Base-by-base conservation (phyloP, 1,140 invertebrate genomes). In the Platyscapa corneri region DNA sequence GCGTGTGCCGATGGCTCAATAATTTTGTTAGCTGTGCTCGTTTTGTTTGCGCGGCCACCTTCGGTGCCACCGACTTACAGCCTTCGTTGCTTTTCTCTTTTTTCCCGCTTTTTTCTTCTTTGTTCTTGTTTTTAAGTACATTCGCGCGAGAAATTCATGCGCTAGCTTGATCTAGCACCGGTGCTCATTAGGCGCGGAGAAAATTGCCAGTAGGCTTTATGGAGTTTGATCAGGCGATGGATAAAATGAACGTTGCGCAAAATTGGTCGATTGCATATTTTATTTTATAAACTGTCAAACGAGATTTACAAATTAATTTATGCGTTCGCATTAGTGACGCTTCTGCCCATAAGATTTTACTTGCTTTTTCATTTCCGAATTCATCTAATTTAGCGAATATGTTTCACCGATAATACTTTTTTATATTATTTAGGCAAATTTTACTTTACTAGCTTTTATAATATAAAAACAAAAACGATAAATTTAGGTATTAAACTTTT, bases 1-100 rank as follows among this genome's bases (percentile, higher is more conserved):
- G 64, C 30, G 64, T 67, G n/a, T 10, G 64, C 64, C 67, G 70
- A 74, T 74, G 37, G 34, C 27, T 42, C 70, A 74, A 74, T 74
- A 27, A 74, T 74, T 74, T 74, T 6, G 12, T 23, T 27, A 27
- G 37, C 53, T 72, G 20, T 27, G 34, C 37, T 72, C 16, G 34
- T 72, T 72, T 72, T 72, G 37, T 72, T 72, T 34, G 34, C 37
- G 14, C 34, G 20, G 10, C 1, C 64, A 30, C 30, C 34, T 39
- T 12, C 37, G 1, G 34, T 39, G 2, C 16, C 14, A 3, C 5
- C 8, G 18, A 27, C 37, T n/a, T 39, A 3, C 37, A 1, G 1
- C 5, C 20, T 16, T 70, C 10, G 7, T 67, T 67, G 32, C 23
- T 70, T 23, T 37, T 2, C 32, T 37, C 10, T 16, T 67, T 70